A percentile compares a stretch with the other conserved stretches of the same genome.
phyloP scores from a whole-genome alignment of 1,140 invertebrate genomes.

The Zaprionus davidi region DNA sequence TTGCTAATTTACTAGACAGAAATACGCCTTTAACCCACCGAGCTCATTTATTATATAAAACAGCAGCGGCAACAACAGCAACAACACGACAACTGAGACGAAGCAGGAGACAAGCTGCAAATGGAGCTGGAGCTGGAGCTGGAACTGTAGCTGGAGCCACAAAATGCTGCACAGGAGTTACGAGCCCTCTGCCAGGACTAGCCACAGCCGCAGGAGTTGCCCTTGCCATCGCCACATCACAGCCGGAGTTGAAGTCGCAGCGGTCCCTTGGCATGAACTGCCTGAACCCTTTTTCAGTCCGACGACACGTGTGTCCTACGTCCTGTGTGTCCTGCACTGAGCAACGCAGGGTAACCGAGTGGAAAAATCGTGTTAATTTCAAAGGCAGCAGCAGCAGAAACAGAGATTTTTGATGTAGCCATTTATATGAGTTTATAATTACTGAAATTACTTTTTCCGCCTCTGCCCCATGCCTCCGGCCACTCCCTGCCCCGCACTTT shows the following conservation, averaged over 20 bases:
- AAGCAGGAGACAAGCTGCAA: constrained; percentile 31
- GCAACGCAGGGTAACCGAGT: constrained; percentile 60
- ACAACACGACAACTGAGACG: constrained; percentile 5
- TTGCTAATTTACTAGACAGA: constrained; percentile 84
- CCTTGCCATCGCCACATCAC: not conserved
- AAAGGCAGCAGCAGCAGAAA: constrained; percentile 47
- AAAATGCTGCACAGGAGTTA: constrained; percentile 47
- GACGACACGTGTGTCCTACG: constrained; percentile 40
- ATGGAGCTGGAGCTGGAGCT: not conserved
- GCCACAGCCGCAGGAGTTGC: constrained; percentile 22
- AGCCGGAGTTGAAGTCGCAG: not conserved
- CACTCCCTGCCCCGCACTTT: too few relatives aligned
- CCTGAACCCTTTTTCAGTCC: constrained; percentile 40
- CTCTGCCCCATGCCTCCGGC: not conserved
- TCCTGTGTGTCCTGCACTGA: not conserved
- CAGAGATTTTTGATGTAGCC: constrained; percentile 66
- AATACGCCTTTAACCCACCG: constrained; percentile 84
- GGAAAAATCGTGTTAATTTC: constrained; percentile 79
- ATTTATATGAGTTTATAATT: constrained; percentile 84
- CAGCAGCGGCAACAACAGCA: constrained; percentile 35
- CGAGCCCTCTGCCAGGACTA: constrained; percentile 39
- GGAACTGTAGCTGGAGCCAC: constrained; percentile 20
- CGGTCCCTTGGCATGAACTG: constrained; percentile 26
- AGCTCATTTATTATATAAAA: constrained; percentile 84
- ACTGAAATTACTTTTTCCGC: constrained; percentile 76